These are phyloP conservation scores for Patella depressa DNA, from an alignment of 2,888 invertebrate genomes.

Conservation along the genomic window DNA sequence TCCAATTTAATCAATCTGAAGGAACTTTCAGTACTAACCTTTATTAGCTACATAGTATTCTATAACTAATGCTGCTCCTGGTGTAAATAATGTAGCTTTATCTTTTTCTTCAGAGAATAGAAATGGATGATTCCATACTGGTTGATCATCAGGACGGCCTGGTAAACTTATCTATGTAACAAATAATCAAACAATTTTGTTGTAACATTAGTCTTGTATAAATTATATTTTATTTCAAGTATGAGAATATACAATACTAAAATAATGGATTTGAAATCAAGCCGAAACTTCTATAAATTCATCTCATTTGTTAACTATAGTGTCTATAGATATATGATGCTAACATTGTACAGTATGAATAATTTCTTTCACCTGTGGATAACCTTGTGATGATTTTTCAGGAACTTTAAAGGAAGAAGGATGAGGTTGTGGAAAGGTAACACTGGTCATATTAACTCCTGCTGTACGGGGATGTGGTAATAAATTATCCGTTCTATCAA, in stretches of 20 bases:
- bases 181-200: background rate
- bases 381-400: constrained; percentile 55
- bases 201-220: background rate
- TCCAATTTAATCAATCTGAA: background rate
- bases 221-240: too few species aligned
- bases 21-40: constrained; percentile 32
- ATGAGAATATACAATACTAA: too few species aligned
- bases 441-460: constrained; percentile 58
- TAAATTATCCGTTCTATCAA: constrained; percentile 54
- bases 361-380: constrained; percentile 56
- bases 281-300: too few species aligned
- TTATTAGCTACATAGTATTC: constrained; percentile 63
- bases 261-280: too few species aligned
- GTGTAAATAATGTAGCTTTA: constrained; percentile 66
- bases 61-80: constrained; percentile 65
- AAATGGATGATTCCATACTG: constrained; percentile 65
- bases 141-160: constrained; percentile 63
- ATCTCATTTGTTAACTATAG: too few species aligned
- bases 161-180: constrained; percentile 58
- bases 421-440: constrained; percentile 63
- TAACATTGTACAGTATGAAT: too few species aligned
- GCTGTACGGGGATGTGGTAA: constrained; percentile 51
- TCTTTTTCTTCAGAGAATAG: constrained; percentile 62
- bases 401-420: constrained; percentile 58
- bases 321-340: too few species aligned